Conservation (phyloP, 2,113 vertebrate species). For the Neogobius melanostomus region DNA sequence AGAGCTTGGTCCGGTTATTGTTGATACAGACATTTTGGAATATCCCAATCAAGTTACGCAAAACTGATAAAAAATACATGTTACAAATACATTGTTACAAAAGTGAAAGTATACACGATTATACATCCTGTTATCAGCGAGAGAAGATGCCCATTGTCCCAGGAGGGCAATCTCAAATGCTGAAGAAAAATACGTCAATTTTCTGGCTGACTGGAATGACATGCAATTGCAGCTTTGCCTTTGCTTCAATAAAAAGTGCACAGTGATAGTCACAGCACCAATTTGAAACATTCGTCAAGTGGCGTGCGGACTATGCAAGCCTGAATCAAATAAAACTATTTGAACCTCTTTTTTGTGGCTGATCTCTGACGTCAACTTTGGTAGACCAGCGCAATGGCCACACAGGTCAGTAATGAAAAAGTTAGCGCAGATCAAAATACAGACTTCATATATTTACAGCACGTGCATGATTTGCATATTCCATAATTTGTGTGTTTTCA, state of each 20-base stretch:
- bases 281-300: slow-evolving; percentile 51
- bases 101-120: neutral
- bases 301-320: slow-evolving; percentile 37
- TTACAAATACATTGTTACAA: too few relatives aligned
- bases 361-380: slow-evolving; percentile 68
- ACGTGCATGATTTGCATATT: slow-evolving; percentile 50
- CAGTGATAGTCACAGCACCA: slow-evolving; percentile 39
- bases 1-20: too few relatives aligned
- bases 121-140: neutral
- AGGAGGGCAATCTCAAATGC: slow-evolving; percentile 11
- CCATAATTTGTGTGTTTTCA: slow-evolving; percentile 38
- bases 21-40: too few relatives aligned
- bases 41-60: too few relatives aligned
- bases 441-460: slow-evolving; percentile 56
- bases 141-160: neutral
- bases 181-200: slow-evolving; percentile 18
- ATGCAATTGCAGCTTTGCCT: slow-evolving; percentile 44
- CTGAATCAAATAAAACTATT: slow-evolving; percentile 40
- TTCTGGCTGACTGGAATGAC: slow-evolving; percentile 37
- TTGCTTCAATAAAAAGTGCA: slow-evolving; percentile 32
- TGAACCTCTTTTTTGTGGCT: slow-evolving; percentile 42
- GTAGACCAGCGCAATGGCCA: slow-evolving; percentile 62
- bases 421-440: slow-evolving; percentile 55
- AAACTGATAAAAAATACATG: too few relatives aligned
- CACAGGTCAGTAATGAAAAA: slow-evolving; percentile 58